Conservation (phyloP, 2,113 vertebrate genomes). For the Isurus oxyrinchus region DNA sequence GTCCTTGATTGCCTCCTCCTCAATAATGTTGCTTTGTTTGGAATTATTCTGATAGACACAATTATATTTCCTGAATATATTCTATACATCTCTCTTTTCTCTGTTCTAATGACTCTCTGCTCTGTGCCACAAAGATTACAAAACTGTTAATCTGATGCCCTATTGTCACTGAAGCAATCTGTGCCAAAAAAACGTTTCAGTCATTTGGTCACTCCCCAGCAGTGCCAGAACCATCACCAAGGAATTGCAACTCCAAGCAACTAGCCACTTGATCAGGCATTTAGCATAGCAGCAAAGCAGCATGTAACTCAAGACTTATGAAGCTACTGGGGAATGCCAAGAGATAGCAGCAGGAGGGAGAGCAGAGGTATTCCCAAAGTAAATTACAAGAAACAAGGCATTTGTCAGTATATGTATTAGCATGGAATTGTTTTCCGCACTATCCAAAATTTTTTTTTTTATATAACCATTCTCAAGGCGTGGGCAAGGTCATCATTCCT, state of each 20-base stretch:
- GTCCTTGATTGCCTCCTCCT: not conserved
- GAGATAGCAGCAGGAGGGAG: not conserved
- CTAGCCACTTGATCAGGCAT: not conserved
- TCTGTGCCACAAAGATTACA: not conserved
- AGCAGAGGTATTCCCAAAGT: not conserved
- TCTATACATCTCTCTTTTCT: not conserved
- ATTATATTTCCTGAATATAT: not conserved
- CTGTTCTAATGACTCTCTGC: not conserved
- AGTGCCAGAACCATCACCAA: not conserved
- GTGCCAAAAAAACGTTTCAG: not conserved
- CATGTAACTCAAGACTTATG: not conserved
- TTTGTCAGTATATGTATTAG: not conserved
- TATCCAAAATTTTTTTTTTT: no score
- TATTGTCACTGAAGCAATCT: not conserved
- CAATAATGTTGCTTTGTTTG: not conserved
- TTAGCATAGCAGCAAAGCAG: not conserved
- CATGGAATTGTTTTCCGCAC: not conserved
- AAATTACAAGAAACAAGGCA: not conserved
- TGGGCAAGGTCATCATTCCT: not conserved
- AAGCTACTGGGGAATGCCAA: not conserved
- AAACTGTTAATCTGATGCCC: not conserved
- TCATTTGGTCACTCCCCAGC: not conserved
- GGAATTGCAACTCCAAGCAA: not conserved
- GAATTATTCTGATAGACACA: not conserved
- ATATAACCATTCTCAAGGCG: not conserved